Percentiles rank a stretch among this genome's conserved stretches.
These are phyloP conservation scores for Nemurella pictetii DNA, from an alignment of 2,888 invertebrate species.

Conservation along the genomic window DNA sequence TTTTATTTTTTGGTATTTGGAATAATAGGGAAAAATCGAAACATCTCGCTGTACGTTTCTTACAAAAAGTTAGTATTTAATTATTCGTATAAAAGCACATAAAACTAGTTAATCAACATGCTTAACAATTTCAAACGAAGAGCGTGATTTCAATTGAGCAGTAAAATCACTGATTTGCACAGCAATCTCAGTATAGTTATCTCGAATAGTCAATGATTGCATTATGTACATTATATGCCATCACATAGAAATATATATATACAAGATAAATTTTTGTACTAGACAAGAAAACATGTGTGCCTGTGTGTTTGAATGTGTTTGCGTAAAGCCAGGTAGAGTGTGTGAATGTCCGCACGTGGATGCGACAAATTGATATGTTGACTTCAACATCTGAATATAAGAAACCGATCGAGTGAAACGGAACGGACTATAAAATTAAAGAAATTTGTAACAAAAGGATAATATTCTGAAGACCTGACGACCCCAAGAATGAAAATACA, in stretches of 20 bases:
- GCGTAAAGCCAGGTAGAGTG: background rate
- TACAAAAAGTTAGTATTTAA: constrained; percentile 21
- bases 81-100: background rate
- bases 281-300: background rate
- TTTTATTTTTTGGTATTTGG: no score
- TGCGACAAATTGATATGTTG: background rate
- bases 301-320: no score
- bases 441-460: background rate
- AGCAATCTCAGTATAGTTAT: background rate
- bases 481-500: background rate
- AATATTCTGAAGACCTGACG: background rate
- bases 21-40: no score
- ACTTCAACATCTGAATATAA: background rate
- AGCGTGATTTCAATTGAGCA: background rate
- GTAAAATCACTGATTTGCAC: background rate
- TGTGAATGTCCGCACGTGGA: background rate
- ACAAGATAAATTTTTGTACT: constrained; percentile 8
- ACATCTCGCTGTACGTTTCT: background rate
- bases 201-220: background rate
- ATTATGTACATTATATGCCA: background rate
- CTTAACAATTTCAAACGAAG: background rate
- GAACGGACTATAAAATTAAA: background rate
- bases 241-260: background rate
- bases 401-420: background rate
- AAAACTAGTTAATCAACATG: constrained; percentile 11